phyloP scores from a whole-genome alignment of 92 coral and sea anemone species.

The Isaurus tuberculatus region DNA sequence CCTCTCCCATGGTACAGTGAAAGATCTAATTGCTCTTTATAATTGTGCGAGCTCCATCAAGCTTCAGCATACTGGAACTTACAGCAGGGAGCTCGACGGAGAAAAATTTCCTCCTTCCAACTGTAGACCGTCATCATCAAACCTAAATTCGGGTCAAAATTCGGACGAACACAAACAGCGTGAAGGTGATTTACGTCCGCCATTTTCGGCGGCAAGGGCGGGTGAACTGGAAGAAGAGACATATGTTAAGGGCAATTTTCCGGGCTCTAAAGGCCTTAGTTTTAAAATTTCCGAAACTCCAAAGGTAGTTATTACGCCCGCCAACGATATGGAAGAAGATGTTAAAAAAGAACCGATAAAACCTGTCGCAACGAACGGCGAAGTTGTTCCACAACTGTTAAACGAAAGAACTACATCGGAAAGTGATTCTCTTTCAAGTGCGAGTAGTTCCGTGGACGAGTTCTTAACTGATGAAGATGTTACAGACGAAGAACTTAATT shows the following conservation, averaged over 20 bases:
- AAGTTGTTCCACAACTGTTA: constrained; percentile 54
- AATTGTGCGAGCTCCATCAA: constrained; percentile 15
- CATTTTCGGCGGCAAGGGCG: constrained; percentile 47
- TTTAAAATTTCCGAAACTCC: constrained; percentile 57
- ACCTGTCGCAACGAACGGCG: constrained; percentile 67
- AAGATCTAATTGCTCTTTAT: constrained; percentile 13
- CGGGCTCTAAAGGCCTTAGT: background rate
- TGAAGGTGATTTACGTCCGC: constrained; percentile 33
- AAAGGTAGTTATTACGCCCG: constrained; percentile 80
- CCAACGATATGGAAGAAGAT: constrained; percentile 60
- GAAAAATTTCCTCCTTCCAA: background rate
- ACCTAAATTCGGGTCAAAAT: constrained; percentile 23
- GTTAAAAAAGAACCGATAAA: constrained; percentile 34
- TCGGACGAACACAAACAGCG: constrained; percentile 20
- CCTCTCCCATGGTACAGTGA: background rate
- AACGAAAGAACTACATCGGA: constrained; percentile 66
- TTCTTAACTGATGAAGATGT: constrained; percentile 85
- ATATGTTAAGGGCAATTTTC: background rate
- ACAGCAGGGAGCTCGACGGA: background rate
- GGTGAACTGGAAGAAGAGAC: constrained; percentile 12
- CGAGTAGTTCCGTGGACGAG: constrained; percentile 76
- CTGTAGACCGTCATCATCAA: background rate
- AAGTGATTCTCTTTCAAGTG: constrained; percentile 76
- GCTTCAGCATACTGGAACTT: constrained; percentile 1
- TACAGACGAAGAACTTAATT: constrained; percentile 71